Evolutionary conservation across 2,113 vertebrate genomes (phyloP), one percentile per base, ranked within the genome.

Genomic region (Dascyllus trimaculatus): DNA sequence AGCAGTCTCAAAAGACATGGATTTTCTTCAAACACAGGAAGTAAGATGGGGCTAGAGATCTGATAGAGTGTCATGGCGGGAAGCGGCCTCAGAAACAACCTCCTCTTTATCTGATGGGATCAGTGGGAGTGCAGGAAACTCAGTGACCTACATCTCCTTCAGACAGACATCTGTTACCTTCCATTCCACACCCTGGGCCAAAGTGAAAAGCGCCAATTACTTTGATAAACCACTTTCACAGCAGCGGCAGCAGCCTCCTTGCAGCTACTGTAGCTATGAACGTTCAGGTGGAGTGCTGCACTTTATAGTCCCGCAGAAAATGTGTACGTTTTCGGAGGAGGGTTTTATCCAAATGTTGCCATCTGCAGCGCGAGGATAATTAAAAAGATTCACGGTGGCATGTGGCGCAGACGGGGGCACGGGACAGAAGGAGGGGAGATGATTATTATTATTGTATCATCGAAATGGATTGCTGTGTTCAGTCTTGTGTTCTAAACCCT

Each of bases 131-230:
- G 21, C 79, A 77, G 87, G 78, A 85, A 89, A 81, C 83, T 80
- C 76, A 0, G 58, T 93, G 93, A 94, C 91, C 87, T 88, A 92
- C 83, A 91, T 91, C 57, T 90, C 46, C 75, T 71, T 64, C 72
- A 82, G 72, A 87, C 75, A 77, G 87, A 84, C 90, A 76, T 85
- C 88, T 86, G 88, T 70, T 92, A 64, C 75, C 54, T 81, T 88
- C 80, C 74, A 45, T 48, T 85, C 56, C 71, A 15, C 76, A 70
- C 78, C 76, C 70, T 72, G 62, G 72, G 71, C 81, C 65, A 71
- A 65, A 72, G 56, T 67, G 71, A 78, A 78, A 75, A 76, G 75
- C 61, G 61, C 67, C 78, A 85, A 80, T 84, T 86, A 81, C 80
- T 81, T 74, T 83, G 86, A 89, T 75, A 48, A 86, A 88, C 76